These are phyloP conservation scores for Nerophis ophidion DNA, from an alignment of 2,113 vertebrate species.

Conservation along the genomic window DNA sequence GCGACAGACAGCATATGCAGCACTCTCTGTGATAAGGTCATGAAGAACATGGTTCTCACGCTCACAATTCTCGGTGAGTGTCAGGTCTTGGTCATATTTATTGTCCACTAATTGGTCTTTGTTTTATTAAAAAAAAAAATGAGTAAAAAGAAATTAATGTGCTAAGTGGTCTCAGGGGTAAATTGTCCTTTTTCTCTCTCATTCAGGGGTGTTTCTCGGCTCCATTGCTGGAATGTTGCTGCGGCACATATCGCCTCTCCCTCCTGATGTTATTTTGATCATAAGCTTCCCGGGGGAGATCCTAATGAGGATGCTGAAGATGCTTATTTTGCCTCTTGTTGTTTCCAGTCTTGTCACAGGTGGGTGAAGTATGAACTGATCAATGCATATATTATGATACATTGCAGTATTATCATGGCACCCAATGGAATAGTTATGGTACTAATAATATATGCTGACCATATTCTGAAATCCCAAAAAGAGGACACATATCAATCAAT, in stretches of 20 bases:
- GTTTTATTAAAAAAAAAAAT: neutral
- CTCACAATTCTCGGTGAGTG: conserved; percentile 90
- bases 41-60: conserved; percentile 88
- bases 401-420: too few relatives aligned
- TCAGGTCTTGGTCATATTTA: neutral
- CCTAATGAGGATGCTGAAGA: conserved; percentile 98
- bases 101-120: neutral
- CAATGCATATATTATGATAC: too few relatives aligned
- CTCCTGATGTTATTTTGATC: conserved; percentile 88
- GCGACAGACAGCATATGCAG: conserved; percentile 68
- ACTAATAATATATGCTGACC: too few relatives aligned
- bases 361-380: conserved; percentile 28
- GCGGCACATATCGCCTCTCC: conserved; percentile 85
- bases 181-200: conserved; percentile 10
- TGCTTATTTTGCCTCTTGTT: conserved; percentile 95
- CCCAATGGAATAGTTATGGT: too few relatives aligned
- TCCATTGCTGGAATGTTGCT: conserved; percentile 84
- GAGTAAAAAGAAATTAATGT: neutral
- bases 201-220: conserved; percentile 87
- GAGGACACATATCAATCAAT: too few relatives aligned
- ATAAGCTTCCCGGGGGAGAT: conserved; percentile 96
- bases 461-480: too few relatives aligned
- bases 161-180: neutral
- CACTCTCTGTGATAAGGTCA: conserved; percentile 78
- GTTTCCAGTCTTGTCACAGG: conserved; percentile 99